Percentiles rank a stretch among this genome's conserved stretches.
Evolutionary conservation across 2,113 vertebrate genomes (phyloP).

Genomic region (Erythrolamprus reginae): DNA sequence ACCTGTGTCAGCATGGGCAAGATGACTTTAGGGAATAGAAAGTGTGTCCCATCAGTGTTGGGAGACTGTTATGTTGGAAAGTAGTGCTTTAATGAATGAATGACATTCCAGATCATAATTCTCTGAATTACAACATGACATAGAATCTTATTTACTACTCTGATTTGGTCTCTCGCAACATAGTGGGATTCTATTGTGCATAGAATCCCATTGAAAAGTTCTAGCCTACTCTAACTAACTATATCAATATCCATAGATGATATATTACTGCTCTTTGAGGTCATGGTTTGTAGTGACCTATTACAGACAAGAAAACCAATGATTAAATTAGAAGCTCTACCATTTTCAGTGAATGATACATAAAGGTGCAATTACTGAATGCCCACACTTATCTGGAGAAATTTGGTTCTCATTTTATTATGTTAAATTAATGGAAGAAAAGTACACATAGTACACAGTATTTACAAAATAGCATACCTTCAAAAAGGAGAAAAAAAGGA

Average conservation of each 20-base stretch:
- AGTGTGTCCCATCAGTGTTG: neutral
- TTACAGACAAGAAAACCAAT: neutral
- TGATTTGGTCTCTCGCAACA: neutral
- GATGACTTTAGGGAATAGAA: neutral
- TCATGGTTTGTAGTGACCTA: neutral
- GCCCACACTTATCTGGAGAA: neutral
- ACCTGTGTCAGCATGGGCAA: neutral
- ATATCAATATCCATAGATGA: neutral
- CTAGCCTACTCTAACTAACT: neutral
- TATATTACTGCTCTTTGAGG: neutral
- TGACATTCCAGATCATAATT: slow-evolving; percentile 13
- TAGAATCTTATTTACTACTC: neutral
- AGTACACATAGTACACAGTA: neutral
- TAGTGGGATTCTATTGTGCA: neutral
- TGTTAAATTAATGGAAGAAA: neutral
- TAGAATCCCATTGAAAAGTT: neutral
- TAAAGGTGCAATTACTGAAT: neutral
- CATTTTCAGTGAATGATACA: neutral
- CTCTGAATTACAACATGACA: neutral
- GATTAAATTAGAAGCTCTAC: neutral
- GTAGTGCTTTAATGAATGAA: slow-evolving; percentile 19
- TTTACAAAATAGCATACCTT: neutral
- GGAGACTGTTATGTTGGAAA: neutral
- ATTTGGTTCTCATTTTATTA: neutral
- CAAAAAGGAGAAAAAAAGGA: neutral